Evolutionary conservation across 2,888 invertebrate species (phyloP), one percentile per base, ranked within the genome.

Genomic region (Nematopogon swammerdamellus): DNA sequence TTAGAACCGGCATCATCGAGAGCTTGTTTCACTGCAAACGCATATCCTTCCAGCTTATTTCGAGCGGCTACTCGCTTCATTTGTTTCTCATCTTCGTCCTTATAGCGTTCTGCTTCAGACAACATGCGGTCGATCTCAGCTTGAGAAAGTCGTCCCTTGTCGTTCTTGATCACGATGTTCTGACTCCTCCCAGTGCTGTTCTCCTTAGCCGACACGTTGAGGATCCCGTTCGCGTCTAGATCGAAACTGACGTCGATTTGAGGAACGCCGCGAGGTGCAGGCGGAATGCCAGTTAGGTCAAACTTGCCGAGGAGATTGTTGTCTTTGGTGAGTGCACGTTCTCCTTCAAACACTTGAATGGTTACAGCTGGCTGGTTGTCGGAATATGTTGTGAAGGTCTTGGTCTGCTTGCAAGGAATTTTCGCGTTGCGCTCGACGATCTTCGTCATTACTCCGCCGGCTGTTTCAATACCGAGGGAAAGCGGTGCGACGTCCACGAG

Each of bases 301-400:
- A 25, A 25, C 25, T 25, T 25, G 25, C 25, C 25, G 5, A 25
- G 87, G 87, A 65, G n/a, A n/a, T n/a, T n/a, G n/a, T n/a, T n/a
- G n/a, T n/a, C n/a, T n/a, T n/a, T n/a, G n/a, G n/a, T n/a, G n/a
- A n/a, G n/a, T n/a, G n/a, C n/a, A n/a, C n/a, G n/a, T n/a, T n/a
- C n/a, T n/a, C n/a, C n/a, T n/a, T n/a, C n/a, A n/a, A n/a, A n/a
- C n/a, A n/a, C n/a, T n/a, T n/a, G n/a, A n/a, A n/a, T n/a, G n/a
- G n/a, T n/a, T n/a, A n/a, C 87, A 1, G 80, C 86, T 0, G 86
- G 80, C 63, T 90, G 90, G 65, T 89, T 89, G 68, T 90, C 89
- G 0, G 86, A 66, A 60, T 87, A 89, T 0, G 90, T 90, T 20
- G 88, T 84, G 68, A 89, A 91, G 0, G 80, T 82, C 62, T 85